phyloP scores from a whole-genome alignment of 2,113 vertebrate genomes.

The Hippotragus niger region DNA sequence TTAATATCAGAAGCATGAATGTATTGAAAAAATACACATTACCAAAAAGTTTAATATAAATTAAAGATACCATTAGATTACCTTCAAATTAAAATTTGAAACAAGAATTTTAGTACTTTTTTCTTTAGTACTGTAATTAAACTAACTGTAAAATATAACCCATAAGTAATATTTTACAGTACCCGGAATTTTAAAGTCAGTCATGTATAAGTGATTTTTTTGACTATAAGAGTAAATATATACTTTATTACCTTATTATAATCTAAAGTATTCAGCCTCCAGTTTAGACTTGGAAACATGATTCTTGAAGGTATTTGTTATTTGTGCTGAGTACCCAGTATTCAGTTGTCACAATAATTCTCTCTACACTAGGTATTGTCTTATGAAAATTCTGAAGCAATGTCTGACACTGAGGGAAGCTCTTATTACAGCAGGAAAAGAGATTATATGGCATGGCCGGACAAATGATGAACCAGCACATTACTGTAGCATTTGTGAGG shows the following conservation, averaged over 20 bases:
- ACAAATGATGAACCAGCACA: slow-evolving; percentile 94
- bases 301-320: not conserved
- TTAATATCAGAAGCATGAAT: not conserved
- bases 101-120: not conserved
- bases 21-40: not conserved
- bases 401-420: slow-evolving; percentile 95
- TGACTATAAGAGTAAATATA: not conserved
- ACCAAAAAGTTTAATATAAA: not conserved
- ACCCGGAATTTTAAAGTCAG: not conserved
- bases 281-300: not conserved
- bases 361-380: slow-evolving; percentile 88
- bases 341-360: not conserved
- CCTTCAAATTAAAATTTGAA: not conserved
- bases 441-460: slow-evolving; percentile 90
- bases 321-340: not conserved
- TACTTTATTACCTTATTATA: not conserved
- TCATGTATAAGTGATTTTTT: not conserved
- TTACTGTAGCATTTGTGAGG: slow-evolving; percentile 99
- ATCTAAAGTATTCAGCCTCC: not conserved
- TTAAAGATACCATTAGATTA: not conserved
- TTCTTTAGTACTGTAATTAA: not conserved
- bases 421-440: slow-evolving; percentile 89
- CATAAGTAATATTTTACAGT: not conserved
- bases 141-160: not conserved
- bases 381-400: slow-evolving; percentile 95